phyloP scores from a whole-genome alignment of 2,113 vertebrate species.

The Burhinus bistriatus region DNA sequence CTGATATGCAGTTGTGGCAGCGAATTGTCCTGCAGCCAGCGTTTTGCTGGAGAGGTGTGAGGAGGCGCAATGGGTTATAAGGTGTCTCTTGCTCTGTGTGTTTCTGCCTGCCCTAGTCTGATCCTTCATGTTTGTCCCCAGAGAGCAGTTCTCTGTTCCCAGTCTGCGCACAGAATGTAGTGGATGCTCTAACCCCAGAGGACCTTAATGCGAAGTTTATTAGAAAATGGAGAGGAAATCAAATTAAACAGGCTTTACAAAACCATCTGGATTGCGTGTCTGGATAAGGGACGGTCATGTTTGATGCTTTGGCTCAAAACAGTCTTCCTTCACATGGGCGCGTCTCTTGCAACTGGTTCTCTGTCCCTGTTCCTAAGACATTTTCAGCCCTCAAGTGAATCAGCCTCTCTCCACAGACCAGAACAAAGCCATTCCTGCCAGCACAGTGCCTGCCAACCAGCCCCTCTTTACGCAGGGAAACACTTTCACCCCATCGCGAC shows the following conservation, averaged over 20 bases:
- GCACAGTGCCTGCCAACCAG: conserved; percentile 75
- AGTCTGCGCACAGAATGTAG: background rate
- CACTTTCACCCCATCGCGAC: conserved; percentile 77
- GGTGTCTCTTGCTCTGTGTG: background rate
- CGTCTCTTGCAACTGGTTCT: fast-evolving
- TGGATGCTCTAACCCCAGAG: background rate
- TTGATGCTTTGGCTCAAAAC: background rate
- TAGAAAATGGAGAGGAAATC: background rate
- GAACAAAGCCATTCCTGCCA: conserved; percentile 82
- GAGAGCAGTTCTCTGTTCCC: background rate
- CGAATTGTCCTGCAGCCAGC: background rate
- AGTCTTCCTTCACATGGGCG: background rate
- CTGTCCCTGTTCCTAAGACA: background rate
- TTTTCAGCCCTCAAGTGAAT: background rate
- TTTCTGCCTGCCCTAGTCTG: background rate
- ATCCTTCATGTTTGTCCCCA: background rate
- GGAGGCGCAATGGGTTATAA: too few relatives aligned
- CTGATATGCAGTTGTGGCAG: background rate
- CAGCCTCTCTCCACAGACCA: conserved; percentile 74
- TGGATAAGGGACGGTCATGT: background rate
- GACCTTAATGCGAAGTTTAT: fast-evolving
- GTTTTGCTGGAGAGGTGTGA: background rate
- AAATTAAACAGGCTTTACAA: background rate
- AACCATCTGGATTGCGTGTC: background rate
- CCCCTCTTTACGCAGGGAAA: conserved; percentile 83